Conservation (phyloP, 2,888 invertebrate genomes). For the Laothoe populi region DNA sequence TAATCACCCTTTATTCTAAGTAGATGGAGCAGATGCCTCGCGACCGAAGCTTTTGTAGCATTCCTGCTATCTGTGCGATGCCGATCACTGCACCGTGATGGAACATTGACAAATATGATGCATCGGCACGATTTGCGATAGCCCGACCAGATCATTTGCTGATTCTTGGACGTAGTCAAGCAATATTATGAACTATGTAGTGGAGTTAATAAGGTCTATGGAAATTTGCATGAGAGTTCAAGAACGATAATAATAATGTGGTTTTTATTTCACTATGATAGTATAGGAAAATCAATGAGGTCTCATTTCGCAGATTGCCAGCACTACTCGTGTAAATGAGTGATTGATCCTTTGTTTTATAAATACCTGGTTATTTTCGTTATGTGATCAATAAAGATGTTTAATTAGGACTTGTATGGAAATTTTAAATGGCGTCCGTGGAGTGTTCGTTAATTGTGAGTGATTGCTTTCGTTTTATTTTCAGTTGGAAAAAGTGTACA, state of each 20-base stretch:
- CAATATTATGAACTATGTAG: conserved; percentile 40
- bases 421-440: background rate
- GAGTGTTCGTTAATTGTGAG: background rate
- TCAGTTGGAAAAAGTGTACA: background rate
- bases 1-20: conserved; percentile 11
- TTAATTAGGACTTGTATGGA: conserved; percentile 16
- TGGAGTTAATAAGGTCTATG: conserved; percentile 31
- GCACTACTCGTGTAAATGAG: conserved; percentile 68
- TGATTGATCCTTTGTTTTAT: conserved; percentile 51
- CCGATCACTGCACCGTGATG: conserved; percentile 67
- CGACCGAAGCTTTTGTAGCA: conserved; percentile 61
- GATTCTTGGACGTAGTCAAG: conserved; percentile 28
- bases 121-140: conserved; percentile 74
- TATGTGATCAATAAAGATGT: conserved; percentile 21
- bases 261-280: conserved; percentile 59
- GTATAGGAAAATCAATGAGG: conserved; percentile 76
- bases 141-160: conserved; percentile 47
- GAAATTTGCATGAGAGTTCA: conserved; percentile 22
- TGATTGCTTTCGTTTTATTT: background rate
- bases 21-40: conserved; percentile 44
- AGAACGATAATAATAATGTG: conserved; percentile 31
- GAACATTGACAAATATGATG: conserved; percentile 81
- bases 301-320: conserved; percentile 75
- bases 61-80: conserved; percentile 65
- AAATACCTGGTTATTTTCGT: conserved; percentile 12